Evolutionary conservation across 64 coral and sea anemone species (phyloP).

Genomic region (Montipora efflorescens): DNA sequence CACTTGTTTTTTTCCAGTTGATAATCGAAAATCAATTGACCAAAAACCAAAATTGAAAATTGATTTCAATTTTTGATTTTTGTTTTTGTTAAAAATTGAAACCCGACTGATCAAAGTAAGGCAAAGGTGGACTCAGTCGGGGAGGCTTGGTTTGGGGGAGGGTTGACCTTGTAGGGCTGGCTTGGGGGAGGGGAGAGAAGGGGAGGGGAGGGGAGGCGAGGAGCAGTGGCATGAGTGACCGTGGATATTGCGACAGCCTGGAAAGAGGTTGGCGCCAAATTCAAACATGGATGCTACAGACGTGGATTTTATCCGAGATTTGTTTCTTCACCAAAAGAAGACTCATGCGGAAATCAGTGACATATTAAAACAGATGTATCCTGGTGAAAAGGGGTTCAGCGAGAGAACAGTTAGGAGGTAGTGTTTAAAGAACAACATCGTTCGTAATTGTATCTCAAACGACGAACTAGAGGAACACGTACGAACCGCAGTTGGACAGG

Average conservation of each 20-base stretch:
- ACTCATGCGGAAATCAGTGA: no score
- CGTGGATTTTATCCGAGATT: neutral
- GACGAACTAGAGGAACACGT: no score
- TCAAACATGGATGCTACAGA: neutral
- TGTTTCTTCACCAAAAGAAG: no score
- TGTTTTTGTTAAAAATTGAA: neutral
- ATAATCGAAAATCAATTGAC: neutral
- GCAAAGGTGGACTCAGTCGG: neutral
- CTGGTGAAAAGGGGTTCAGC: constrained; percentile 3
- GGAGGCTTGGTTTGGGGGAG: neutral
- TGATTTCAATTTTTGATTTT: neutral
- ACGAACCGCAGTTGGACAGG: no score
- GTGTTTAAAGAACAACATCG: neutral
- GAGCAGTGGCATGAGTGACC: neutral
- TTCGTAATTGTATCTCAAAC: no score
- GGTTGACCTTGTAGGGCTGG: neutral
- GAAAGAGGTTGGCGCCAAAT: neutral
- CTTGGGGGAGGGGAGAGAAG: neutral
- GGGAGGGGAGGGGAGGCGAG: neutral
- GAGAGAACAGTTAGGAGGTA: neutral
- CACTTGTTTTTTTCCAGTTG: neutral
- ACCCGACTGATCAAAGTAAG: neutral
- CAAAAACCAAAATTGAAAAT: neutral
- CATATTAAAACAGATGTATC: neutral
- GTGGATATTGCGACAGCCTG: neutral